A percentile compares a stretch with the other conserved stretches of the same genome.
Conservation (phyloP, 2,888 invertebrate genomes). For the Acleris holmiana region DNA sequence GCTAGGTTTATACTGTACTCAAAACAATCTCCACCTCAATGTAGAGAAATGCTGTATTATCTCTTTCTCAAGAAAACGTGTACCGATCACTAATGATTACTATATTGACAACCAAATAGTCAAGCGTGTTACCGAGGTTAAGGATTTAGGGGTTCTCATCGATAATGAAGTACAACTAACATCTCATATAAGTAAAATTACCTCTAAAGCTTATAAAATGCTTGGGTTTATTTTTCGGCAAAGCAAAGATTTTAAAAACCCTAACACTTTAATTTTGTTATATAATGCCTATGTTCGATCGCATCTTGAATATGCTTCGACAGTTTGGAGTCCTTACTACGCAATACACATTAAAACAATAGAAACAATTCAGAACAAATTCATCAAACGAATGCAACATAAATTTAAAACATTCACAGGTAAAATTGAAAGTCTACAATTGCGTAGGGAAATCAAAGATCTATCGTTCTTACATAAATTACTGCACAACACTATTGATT, state of each 20-base stretch:
- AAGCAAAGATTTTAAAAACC: no score
- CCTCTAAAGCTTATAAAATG: neutral
- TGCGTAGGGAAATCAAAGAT: neutral
- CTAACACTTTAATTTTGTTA: neutral
- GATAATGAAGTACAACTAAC: neutral
- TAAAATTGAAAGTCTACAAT: neutral
- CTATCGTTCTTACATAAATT: neutral
- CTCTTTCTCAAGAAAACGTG: neutral
- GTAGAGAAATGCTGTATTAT: conserved; percentile 2
- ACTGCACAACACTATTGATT: neutral
- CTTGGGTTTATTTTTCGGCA: conserved; percentile 2
- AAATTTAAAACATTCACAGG: neutral
- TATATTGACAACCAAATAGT: neutral
- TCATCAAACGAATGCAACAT: neutral
- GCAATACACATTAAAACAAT: no score
- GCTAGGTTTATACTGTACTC: neutral
- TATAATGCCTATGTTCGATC: neutral
- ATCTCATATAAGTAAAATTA: neutral
- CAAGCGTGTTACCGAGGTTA: neutral
- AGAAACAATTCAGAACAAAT: neutral
- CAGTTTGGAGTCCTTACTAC: neutral
- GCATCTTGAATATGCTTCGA: conserved; percentile 7
- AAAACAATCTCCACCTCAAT: neutral
- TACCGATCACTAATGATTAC: neutral
- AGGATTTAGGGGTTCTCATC: neutral